These are phyloP conservation scores for Hippopotamus amphibius DNA, from an alignment of 2,113 vertebrate genomes.

Conservation along the genomic window DNA sequence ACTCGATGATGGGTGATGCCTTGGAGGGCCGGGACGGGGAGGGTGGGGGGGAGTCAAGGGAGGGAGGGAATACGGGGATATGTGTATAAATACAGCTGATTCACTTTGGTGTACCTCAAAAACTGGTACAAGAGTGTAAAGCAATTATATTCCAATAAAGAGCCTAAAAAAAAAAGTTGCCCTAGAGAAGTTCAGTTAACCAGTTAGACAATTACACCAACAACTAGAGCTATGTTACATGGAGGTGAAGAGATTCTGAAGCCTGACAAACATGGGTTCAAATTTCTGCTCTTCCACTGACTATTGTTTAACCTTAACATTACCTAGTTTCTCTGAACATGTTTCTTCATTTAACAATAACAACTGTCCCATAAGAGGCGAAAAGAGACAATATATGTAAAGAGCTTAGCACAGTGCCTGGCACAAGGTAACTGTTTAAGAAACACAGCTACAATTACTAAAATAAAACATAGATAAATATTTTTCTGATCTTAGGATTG, in stretches of 20 bases:
- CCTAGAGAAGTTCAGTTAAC: not conserved
- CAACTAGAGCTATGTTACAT: not conserved
- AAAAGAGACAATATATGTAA: not conserved
- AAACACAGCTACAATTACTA: conserved; percentile 29
- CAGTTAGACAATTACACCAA: not conserved
- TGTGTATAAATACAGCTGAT: no score
- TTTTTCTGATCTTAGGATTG: not conserved
- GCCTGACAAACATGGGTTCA: not conserved
- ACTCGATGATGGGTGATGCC: no score
- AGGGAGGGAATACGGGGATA: no score
- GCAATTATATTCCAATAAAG: no score
- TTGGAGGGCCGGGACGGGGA: no score
- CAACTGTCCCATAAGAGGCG: not conserved
- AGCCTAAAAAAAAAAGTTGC: not conserved
- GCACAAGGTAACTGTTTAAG: not conserved
- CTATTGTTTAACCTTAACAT: not conserved
- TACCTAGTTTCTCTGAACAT: not conserved
- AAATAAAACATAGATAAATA: conserved; percentile 11
- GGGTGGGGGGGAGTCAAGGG: no score
- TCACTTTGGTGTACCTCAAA: no score
- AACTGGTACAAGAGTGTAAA: no score
- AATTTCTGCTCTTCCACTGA: not conserved
- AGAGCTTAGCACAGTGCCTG: not conserved
- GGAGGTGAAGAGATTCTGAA: not conserved
- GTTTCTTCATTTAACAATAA: conserved; percentile 38